Percentiles rank a stretch among this genome's conserved stretches.
phyloP scores from a whole-genome alignment of 2,797 vertebrate genomes.

The Malurus leucopterus region DNA sequence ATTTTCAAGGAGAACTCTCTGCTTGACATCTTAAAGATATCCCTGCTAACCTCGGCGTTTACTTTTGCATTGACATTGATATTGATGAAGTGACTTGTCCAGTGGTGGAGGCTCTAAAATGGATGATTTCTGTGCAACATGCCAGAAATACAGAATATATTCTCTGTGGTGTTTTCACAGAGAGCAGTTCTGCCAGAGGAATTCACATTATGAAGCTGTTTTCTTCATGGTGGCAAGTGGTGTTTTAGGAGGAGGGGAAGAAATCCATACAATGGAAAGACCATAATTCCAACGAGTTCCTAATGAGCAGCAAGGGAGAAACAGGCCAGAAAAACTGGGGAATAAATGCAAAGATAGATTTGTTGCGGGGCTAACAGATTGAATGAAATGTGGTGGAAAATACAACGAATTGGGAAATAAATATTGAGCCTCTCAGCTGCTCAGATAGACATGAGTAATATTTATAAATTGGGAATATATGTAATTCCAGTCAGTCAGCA shows the following conservation, averaged over 20 bases:
- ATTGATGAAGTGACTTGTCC: conserved; percentile 44
- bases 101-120: conserved; percentile 39
- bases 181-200: conserved; percentile 28
- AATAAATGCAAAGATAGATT: neutral
- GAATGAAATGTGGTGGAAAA: conserved; percentile 34
- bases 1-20: conserved; percentile 17
- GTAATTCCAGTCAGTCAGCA: neutral
- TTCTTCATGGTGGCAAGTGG: neutral
- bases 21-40: neutral
- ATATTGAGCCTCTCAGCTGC: conserved; percentile 1
- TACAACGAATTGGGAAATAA: neutral
- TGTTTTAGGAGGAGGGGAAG: neutral
- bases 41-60: neutral
- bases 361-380: neutral
- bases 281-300: neutral
- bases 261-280: neutral
- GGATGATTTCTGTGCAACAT: conserved; percentile 52
- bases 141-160: conserved; percentile 21
- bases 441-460: neutral
- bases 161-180: conserved; percentile 4
- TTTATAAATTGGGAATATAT: neutral
- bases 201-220: neutral
- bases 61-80: neutral
- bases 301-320: neutral
- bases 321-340: neutral